These are phyloP conservation scores for Tethea ocularis DNA, from an alignment of 2,888 invertebrate species.

Conservation along the genomic window DNA sequence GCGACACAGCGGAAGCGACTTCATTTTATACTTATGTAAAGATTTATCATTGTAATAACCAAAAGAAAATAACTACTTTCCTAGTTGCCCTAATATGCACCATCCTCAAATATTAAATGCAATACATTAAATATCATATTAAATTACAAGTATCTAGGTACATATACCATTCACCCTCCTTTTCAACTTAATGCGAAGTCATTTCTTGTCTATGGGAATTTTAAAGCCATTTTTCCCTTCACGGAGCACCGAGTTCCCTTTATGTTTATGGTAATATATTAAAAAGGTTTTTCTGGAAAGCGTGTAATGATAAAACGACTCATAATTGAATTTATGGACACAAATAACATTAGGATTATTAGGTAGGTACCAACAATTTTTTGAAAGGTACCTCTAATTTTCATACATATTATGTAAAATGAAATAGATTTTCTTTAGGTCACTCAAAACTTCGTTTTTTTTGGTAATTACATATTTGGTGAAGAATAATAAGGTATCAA, in stretches of 20 bases:
- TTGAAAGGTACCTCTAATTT: neutral
- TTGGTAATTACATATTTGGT: no score
- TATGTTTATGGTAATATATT: slow-evolving; percentile 65
- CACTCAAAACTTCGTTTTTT: no score
- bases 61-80: no score
- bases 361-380: neutral
- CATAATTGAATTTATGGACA: slow-evolving; percentile 14
- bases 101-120: no score
- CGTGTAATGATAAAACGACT: slow-evolving; percentile 17
- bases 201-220: slow-evolving; percentile 48
- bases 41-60: no score
- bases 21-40: no score
- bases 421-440: no score
- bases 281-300: slow-evolving; percentile 48
- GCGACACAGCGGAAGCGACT: no score
- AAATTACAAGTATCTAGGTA: slow-evolving; percentile 31
- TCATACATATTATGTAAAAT: no score
- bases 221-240: slow-evolving; percentile 32
- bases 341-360: neutral
- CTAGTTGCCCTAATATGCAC: neutral
- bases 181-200: slow-evolving; percentile 48
- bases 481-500: no score
- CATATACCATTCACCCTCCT: slow-evolving; percentile 1
- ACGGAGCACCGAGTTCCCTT: slow-evolving; percentile 42
- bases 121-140: slow-evolving; percentile 11